phyloP scores from a whole-genome alignment of 2,888 invertebrate species.

The Homarus gammarus region DNA sequence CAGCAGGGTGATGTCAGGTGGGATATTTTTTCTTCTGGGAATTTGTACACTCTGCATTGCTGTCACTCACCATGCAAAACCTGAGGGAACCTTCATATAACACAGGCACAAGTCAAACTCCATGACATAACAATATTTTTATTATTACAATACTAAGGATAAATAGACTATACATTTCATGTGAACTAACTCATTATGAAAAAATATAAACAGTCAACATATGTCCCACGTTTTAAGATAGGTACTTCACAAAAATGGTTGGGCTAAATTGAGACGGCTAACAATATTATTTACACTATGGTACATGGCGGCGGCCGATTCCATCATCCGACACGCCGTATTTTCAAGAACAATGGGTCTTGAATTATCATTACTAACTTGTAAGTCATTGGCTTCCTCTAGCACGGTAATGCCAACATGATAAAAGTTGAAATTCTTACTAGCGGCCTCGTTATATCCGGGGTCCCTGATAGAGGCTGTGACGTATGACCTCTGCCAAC shows the following conservation, averaged over 20 bases:
- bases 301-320: constrained; percentile 1
- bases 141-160: constrained; percentile 35
- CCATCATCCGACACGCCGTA: not conserved
- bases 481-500: too few relatives aligned
- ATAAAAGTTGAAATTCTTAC: not conserved
- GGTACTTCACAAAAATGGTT: not conserved
- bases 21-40: too few relatives aligned
- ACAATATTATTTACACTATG: constrained; percentile 27
- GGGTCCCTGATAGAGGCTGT: not conserved
- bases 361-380: constrained; percentile 8
- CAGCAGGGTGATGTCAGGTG: too few relatives aligned
- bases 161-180: constrained; percentile 46
- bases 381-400: constrained; percentile 45
- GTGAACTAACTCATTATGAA: constrained; percentile 26
- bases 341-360: not conserved
- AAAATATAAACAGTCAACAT: constrained; percentile 26
- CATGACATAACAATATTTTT: not conserved
- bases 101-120: not conserved
- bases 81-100: too few relatives aligned
- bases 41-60: too few relatives aligned
- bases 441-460: not conserved
- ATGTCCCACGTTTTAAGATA: not conserved
- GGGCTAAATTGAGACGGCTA: not conserved
- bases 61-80: too few relatives aligned
- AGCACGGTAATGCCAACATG: constrained; percentile 10